Base-by-base conservation (phyloP, 1,140 invertebrate genomes). In the Periplaneta americana region DNA sequence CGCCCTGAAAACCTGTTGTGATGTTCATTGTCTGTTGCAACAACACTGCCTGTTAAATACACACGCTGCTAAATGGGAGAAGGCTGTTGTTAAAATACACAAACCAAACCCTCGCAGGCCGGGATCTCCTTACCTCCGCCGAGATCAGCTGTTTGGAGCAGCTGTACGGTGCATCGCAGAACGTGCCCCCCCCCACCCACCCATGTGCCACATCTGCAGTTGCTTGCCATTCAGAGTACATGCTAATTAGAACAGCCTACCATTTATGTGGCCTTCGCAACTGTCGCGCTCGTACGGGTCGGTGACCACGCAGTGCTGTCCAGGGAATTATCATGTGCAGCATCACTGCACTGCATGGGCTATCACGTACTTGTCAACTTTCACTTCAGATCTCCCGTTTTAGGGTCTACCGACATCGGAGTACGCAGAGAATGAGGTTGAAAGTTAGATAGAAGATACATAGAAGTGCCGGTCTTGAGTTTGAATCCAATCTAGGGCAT, bases 141-240 rank as follows among this genome's bases (percentile, higher is more conserved):
- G 75, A 77, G 75, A 77, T 77, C 75, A 77, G 75, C 75, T 77
- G 75, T 77, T 77, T 77, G 75, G 33, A 77, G 75, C 75, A 77
- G 75, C 75, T 77, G 75, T 77, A 77, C 5, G 33, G 35, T 77
- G 32, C 15, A 76, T 6, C 57, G n/a, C n/a, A n/a, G 15, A 66
- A 66, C 57, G 15, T 22, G 75, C 34, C 17, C 18, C 13, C n/a
- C 31, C 31, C 75, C 35, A 36, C n/a, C 75, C 22, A 31, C 33
- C 18, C 31, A 31, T 34, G 18, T 13, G 8, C n/a, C 32, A 33
- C 35, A 77, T 77, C 48, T 66, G 48, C 48, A 66, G 48, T 66
- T 66, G 22, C 22, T 28, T 66, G 48, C 48, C 48, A 66, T 66
- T 66, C 48, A 66, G 11, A 66, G 48, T 66, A 66, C 22, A 66